Base-by-base conservation (phyloP, 2,797 vertebrate species). In the Siniperca undulata region DNA sequence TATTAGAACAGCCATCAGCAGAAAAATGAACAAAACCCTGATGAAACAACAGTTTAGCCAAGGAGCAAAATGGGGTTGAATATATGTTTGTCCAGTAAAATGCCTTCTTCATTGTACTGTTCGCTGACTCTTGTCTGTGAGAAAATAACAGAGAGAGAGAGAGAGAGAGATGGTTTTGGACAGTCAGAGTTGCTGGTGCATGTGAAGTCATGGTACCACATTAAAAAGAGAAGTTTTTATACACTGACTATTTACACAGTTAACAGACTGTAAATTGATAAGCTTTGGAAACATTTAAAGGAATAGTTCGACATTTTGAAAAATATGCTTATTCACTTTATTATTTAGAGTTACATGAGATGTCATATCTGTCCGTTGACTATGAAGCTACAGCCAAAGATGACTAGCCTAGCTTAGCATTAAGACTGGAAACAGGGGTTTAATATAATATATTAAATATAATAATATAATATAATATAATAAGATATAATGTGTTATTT, bases 41-140 rank as follows among this genome's bases (percentile, higher is more conserved):
- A 89, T 82, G 86, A 88, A 91, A 86, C 82, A 82, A 87, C 81
- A 83, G 74, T 83, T 90, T 85, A 88, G 66, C 59, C 59, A n/a
- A 56, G 38, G 13, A 77, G 65, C 55, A 48, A 59, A 62, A 53
- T 1, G 10, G 30, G 50, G 36, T 74, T 87, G 81, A 86, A 87
- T 79, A 80, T 70, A 81, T 67, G 70, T 83, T 73, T 72, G 82
- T 76, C 81, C 70, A 38, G 58, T 80, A 38, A 72, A 81, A 81
- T 60, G 27, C 20, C 20, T 11, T 56, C 62, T 80, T 77, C 24
- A 74, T 67, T 68, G 13, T n/a, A 12, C 34, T 74, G 56, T 30
- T 76, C 5, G 30, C 69, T 67, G 71, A 88, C 34, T 69, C 53
- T 38, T 3, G 40, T 40, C 68, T 61, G 58, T 36, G 68, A 40